These are phyloP conservation scores for Phymatocera aterrima DNA, from an alignment of 2,888 invertebrate genomes.

Conservation along the genomic window DNA sequence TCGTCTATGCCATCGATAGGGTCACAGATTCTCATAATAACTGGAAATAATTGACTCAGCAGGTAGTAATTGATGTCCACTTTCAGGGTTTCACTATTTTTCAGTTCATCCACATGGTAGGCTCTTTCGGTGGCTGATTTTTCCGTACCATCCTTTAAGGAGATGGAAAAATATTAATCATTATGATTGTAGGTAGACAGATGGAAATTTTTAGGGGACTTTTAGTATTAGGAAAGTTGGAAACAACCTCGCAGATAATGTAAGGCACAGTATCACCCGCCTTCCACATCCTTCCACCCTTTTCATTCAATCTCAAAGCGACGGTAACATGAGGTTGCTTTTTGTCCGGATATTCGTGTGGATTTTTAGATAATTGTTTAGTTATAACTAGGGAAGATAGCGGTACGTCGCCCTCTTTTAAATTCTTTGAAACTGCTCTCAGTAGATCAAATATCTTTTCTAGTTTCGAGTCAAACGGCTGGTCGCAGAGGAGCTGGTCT, in stretches of 20 bases:
- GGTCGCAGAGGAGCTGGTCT: constrained; percentile 88
- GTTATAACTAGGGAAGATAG: constrained; percentile 89
- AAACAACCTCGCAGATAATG: constrained; percentile 88
- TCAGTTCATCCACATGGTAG: constrained; percentile 94
- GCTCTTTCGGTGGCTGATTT: constrained; percentile 92
- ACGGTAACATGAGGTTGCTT: constrained; percentile 92
- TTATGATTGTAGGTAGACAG: no score
- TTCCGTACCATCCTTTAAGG: constrained; percentile 83
- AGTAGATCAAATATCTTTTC: constrained; percentile 90
- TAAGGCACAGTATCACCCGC: constrained; percentile 97
- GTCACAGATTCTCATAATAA: constrained; percentile 95
- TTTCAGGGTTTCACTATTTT: constrained; percentile 81
- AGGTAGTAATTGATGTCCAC: constrained; percentile 95
- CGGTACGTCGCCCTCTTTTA: constrained; percentile 84
- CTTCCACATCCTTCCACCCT: constrained; percentile 87
- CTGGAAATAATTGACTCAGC: constrained; percentile 96
- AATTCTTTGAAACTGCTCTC: constrained; percentile 84
- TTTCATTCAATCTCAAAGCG: constrained; percentile 91
- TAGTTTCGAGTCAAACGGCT: constrained; percentile 88
- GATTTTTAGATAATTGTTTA: constrained; percentile 96
- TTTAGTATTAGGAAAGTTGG: background rate
- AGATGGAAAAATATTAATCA: no score
- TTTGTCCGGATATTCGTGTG: constrained; percentile 92
- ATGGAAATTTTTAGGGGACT: background rate
- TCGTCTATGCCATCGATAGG: constrained; percentile 97